A percentile compares a stretch with the other conserved stretches of the same genome.
Evolutionary conservation across 1,140 invertebrate species (phyloP).

Genomic region (Venturia canescens): DNA sequence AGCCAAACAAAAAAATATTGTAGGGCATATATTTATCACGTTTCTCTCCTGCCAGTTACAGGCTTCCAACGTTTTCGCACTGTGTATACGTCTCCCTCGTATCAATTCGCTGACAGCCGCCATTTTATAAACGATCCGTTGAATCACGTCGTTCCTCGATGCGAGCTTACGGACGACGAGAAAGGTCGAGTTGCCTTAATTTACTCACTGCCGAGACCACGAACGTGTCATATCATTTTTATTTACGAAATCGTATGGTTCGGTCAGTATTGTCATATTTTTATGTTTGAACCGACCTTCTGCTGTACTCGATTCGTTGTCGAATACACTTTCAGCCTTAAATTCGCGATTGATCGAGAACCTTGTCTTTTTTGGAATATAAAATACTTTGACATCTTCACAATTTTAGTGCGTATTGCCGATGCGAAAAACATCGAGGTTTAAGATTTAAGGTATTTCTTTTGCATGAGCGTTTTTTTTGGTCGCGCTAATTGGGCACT

Average conservation of each 20-base stretch:
- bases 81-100: neutral
- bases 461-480: too few relatives aligned
- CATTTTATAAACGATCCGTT: constrained; percentile 11
- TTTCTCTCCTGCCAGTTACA: constrained; percentile 12
- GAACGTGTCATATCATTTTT: constrained; percentile 15
- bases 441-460: too few relatives aligned
- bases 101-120: constrained; percentile 21
- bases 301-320: too few relatives aligned
- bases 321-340: too few relatives aligned
- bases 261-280: neutral
- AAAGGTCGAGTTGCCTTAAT: neutral
- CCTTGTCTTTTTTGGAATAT: too few relatives aligned
- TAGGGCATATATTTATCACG: neutral
- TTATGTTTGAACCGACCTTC: neutral
- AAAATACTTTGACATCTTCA: too few relatives aligned
- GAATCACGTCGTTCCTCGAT: neutral
- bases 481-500: too few relatives aligned
- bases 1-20: neutral
- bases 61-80: neutral
- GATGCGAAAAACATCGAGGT: too few relatives aligned
- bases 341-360: too few relatives aligned
- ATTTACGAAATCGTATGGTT: neutral
- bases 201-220: neutral
- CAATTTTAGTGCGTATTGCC: too few relatives aligned
- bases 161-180: neutral